Conservation (phyloP, 2,888 invertebrate species). For the Dolichopus griseipennis region DNA sequence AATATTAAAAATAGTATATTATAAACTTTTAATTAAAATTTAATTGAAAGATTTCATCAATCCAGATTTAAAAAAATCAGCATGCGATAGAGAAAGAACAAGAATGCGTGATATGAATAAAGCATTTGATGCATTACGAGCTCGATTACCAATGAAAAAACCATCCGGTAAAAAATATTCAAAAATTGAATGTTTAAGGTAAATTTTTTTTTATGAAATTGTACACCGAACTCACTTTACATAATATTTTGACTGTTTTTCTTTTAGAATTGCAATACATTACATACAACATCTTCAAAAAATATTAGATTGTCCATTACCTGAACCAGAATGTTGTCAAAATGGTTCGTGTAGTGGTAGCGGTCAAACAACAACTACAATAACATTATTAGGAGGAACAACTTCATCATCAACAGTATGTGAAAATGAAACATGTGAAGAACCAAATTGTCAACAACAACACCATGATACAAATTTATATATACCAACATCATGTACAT, state of each 20-base stretch:
- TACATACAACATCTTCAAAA: conserved; percentile 64
- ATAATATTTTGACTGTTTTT: too few species aligned
- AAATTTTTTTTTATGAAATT: conserved; percentile 26
- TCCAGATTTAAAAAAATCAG: conserved; percentile 72
- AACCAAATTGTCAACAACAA: neutral
- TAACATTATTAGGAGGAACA: neutral
- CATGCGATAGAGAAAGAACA: conserved; percentile 73
- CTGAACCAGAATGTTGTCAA: neutral
- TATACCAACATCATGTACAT: neutral
- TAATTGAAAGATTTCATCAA: conserved; percentile 12
- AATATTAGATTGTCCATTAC: neutral
- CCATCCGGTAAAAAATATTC: conserved; percentile 78
- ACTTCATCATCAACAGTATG: neutral
- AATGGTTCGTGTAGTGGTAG: neutral
- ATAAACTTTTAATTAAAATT: neutral
- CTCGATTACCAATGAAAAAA: conserved; percentile 65
- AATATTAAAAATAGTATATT: neutral
- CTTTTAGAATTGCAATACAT: conserved; percentile 58
- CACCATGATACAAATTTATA: neutral
- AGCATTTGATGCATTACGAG: conserved; percentile 67
- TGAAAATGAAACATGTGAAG: neutral
- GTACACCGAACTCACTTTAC: too few species aligned
- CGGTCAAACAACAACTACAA: neutral
- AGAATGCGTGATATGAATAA: conserved; percentile 81
- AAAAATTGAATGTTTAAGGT: conserved; percentile 76